These are phyloP conservation scores for Seira musarum DNA, from an alignment of 2,888 invertebrate genomes.

Conservation along the genomic window DNA sequence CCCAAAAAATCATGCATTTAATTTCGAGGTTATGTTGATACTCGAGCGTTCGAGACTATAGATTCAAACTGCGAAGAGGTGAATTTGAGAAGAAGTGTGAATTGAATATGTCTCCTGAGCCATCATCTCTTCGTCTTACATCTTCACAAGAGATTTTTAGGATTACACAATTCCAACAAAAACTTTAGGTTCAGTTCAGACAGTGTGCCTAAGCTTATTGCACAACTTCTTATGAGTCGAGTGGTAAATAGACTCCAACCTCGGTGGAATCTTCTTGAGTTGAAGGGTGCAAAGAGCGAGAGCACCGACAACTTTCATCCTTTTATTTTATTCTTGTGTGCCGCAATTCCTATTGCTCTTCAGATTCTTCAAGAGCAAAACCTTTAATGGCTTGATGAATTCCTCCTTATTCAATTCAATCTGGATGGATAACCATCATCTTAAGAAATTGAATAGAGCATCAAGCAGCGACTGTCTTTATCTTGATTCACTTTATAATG, in stretches of 20 bases:
- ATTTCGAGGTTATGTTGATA: constrained; percentile 17
- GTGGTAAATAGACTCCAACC: neutral
- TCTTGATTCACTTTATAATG: neutral
- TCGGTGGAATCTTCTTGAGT: neutral
- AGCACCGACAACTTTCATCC: constrained; percentile 21
- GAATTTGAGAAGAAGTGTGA: constrained; percentile 18
- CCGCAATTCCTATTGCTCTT: neutral
- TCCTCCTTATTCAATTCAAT: neutral
- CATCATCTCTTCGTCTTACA: neutral
- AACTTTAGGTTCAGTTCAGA: neutral
- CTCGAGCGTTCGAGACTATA: too few species aligned
- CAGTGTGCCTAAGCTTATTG: neutral
- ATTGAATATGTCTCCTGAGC: constrained; percentile 7
- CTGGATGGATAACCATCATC: neutral
- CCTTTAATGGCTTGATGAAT: neutral
- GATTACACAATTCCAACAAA: constrained; percentile 1
- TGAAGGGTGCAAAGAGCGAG: constrained; percentile 18
- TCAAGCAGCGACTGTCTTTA: neutral
- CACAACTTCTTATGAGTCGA: constrained; percentile 6
- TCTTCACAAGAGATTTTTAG: neutral
- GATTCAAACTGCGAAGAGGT: neutral
- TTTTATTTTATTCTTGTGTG: constrained; percentile 1
- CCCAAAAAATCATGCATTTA: neutral
- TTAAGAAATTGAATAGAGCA: neutral
- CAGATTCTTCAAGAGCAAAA: constrained; percentile 2